Conservation (phyloP, 2,797 vertebrate genomes). For the Vireo griseus region DNA sequence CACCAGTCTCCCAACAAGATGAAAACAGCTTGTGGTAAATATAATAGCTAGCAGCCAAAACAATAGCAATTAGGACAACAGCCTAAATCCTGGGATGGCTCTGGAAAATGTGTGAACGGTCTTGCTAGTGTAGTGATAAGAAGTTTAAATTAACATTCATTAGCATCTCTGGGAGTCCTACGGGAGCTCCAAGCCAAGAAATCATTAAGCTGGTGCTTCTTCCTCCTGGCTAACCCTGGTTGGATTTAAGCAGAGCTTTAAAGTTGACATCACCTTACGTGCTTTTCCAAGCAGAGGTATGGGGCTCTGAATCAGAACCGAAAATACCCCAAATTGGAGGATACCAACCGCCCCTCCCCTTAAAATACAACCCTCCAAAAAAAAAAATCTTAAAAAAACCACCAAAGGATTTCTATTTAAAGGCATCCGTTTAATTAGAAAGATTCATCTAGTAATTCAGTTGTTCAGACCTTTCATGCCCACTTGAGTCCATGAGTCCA, state of each 20-base stretch:
- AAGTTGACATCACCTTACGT: not conserved
- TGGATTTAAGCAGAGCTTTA: not conserved
- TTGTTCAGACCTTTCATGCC: not conserved
- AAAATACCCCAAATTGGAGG: not conserved
- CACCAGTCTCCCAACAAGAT: conserved; percentile 29
- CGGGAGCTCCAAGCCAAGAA: not conserved
- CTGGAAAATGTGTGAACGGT: conserved; percentile 30
- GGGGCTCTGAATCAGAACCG: not conserved
- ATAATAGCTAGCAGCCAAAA: conserved; percentile 28
- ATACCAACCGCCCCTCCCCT: rapidly evolving
- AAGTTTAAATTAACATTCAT: conserved; percentile 34
- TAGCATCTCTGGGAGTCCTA: not conserved
- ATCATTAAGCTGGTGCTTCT: not conserved
- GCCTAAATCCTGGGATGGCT: conserved; percentile 37
- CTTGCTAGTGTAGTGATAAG: conserved; percentile 50
- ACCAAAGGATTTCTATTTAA: not conserved
- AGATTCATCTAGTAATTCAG: not conserved
- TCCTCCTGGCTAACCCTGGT: not conserved
- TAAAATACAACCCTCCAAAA: not conserved
- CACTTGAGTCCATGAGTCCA: not conserved
- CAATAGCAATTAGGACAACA: conserved; percentile 55
- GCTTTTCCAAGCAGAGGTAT: not conserved
- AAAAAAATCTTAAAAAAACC: not conserved
- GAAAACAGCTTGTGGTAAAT: conserved; percentile 50
- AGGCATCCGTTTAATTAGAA: not conserved